Conservation (phyloP, 2,888 invertebrate species). For the Apomyelois bistriatella region DNA sequence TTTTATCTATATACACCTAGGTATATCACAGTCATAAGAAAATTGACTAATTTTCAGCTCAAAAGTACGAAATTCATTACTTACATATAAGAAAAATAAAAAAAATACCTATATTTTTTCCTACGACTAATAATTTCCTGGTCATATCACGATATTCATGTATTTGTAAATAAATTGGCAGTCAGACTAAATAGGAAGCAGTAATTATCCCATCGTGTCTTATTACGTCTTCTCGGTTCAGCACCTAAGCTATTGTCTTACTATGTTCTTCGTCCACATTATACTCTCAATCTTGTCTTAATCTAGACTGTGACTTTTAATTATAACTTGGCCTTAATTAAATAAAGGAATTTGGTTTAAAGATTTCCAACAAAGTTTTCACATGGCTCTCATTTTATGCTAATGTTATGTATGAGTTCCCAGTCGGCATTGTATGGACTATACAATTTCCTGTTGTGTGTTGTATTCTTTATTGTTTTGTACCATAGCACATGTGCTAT, state of each 20-base stretch:
- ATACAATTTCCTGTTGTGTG: constrained; percentile 34
- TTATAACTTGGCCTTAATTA: constrained; percentile 33
- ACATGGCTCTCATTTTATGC: constrained; percentile 40
- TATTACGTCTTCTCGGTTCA: constrained; percentile 32
- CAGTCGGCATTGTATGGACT: constrained; percentile 39
- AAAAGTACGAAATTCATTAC: too few relatives aligned
- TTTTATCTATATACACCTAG: too few relatives aligned
- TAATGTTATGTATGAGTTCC: constrained; percentile 34
- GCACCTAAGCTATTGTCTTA: constrained; percentile 42
- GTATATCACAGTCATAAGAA: too few relatives aligned
- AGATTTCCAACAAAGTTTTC: constrained; percentile 38
- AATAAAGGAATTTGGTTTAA: constrained; percentile 36
- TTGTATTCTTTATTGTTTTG: constrained; percentile 14
- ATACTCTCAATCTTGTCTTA: constrained; percentile 36
- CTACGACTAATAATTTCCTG: constrained; percentile 19
- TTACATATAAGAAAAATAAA: too few relatives aligned
- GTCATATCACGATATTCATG: constrained; percentile 23
- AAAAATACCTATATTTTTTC: too few relatives aligned
- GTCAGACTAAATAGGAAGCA: constrained; percentile 38
- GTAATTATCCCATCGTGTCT: constrained; percentile 35
- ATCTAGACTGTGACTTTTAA: constrained; percentile 42
- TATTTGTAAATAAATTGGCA: constrained; percentile 21
- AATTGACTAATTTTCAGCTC: too few relatives aligned
- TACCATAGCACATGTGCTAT: too few relatives aligned
- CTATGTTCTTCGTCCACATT: constrained; percentile 32